Evolutionary conservation across 2,888 invertebrate species (phyloP), one percentile per base, ranked within the genome.

Genomic region (Gibbula magus): DNA sequence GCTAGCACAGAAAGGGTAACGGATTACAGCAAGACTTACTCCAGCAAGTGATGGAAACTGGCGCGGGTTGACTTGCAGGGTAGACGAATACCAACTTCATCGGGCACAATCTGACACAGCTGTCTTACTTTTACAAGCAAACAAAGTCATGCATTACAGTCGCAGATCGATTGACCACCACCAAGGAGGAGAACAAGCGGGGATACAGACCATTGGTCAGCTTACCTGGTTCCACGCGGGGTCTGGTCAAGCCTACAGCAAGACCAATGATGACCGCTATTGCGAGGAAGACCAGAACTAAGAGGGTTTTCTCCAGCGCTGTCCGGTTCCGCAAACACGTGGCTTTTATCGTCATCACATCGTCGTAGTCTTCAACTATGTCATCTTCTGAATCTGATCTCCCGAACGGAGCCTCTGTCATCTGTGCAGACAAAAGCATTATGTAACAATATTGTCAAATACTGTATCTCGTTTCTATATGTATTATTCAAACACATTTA

Each of bases 341-440:
- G 52, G 88, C 83, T 52, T 83, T 80, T 75, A 86, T 84, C 82
- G 86, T 86, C 75, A 84, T 85, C 35, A 86, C 81, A 54, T 88
- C 89, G 25, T 89, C 90, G 61, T 89, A 90, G 66, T 91, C 91
- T 61, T 86, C 88, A 29, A 89, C 82, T 32, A 91, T 87, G 77
- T 89, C 89, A 32, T 91, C 91, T 45, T 90, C 90, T 4, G 89
- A 89, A 39, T 89, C 89, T 8, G 88, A 82, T 35, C 89, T 84
- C 74, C 87, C 86, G 83, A 84, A 85, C n/a, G 87, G 86, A 56
- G 88, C 89, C 32, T 89, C 89, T 22, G 88, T 85, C 88, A 90
- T 90, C 90, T 90, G 85, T 10, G 85, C 83, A 67, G 45, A 66
- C 25, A 18, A 77, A 32, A 45, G 56, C n/a, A n/a, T n/a, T n/a